phyloP scores from a whole-genome alignment of 1,140 invertebrate species.

The Rhysida immarginata region DNA sequence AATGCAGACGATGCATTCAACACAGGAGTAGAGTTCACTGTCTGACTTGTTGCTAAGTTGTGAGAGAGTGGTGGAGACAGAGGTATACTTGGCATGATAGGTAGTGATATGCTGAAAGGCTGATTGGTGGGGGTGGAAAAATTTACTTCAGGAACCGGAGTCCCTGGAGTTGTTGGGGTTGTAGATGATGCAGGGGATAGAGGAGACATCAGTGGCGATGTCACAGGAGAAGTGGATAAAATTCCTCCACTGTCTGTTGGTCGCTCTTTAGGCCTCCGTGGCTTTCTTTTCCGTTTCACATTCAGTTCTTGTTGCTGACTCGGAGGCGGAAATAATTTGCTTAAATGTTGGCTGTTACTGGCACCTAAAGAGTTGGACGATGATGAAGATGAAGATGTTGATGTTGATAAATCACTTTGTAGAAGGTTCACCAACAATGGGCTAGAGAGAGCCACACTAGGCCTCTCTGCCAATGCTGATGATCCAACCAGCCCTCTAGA shows the following conservation, averaged over 20 bases:
- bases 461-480: conserved; percentile 10
- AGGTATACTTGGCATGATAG: conserved; percentile 1
- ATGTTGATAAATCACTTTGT: conserved; percentile 11
- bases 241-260: conserved; percentile 10
- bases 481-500: not conserved
- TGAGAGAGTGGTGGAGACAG: not conserved
- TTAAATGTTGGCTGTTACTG: conserved; percentile 7
- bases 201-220: conserved; percentile 2
- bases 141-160: not conserved
- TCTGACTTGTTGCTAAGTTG: conserved; percentile 18
- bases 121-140: not conserved
- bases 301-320: conserved; percentile 8
- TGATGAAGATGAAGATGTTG: conserved; percentile 20
- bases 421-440: conserved; percentile 80
- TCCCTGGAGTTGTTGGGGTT: not conserved
- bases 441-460: conserved; percentile 52
- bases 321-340: conserved; percentile 22
- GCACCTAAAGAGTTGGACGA: too few relatives aligned
- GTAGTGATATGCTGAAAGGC: not conserved
- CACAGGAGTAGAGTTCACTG: not conserved
- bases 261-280: conserved; percentile 17
- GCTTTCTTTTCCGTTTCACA: conserved; percentile 17
- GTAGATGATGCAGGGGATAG: not conserved
- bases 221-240: not conserved
- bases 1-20: conserved; percentile 9